Evolutionary conservation across 2,113 vertebrate genomes (phyloP).

Genomic region (Nycticorax nycticorax): DNA sequence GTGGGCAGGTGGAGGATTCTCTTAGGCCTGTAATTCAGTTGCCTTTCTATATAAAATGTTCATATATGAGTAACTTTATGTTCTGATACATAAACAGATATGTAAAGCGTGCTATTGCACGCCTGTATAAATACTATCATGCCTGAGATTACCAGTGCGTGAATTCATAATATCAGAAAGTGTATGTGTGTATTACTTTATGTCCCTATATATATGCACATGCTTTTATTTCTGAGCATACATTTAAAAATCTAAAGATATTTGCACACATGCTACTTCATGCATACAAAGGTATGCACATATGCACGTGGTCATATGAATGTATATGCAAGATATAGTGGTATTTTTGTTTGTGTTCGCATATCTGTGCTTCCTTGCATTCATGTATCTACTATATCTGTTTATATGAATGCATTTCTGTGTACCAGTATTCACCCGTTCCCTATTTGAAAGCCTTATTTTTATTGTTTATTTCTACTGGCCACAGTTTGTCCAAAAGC

Average conservation of each 20-base stretch:
- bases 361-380: background rate
- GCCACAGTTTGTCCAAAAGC: background rate
- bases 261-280: background rate
- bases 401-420: background rate
- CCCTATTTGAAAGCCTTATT: background rate
- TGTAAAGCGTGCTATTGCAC: background rate
- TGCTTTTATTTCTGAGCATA: background rate
- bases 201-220: background rate
- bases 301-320: background rate
- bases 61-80: background rate
- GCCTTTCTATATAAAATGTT: background rate
- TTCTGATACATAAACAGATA: background rate
- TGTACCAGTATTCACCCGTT: background rate
- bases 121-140: background rate
- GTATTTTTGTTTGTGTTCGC: background rate
- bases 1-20: background rate
- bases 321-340: background rate
- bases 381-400: background rate
- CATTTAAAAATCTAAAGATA: background rate
- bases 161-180: background rate
- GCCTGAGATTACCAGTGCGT: background rate
- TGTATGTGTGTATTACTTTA: background rate
- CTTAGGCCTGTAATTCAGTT: background rate
- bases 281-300: background rate
- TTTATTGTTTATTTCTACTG: background rate